phyloP scores from a whole-genome alignment of 2,888 invertebrate genomes.

The Deroplatys truncata region DNA sequence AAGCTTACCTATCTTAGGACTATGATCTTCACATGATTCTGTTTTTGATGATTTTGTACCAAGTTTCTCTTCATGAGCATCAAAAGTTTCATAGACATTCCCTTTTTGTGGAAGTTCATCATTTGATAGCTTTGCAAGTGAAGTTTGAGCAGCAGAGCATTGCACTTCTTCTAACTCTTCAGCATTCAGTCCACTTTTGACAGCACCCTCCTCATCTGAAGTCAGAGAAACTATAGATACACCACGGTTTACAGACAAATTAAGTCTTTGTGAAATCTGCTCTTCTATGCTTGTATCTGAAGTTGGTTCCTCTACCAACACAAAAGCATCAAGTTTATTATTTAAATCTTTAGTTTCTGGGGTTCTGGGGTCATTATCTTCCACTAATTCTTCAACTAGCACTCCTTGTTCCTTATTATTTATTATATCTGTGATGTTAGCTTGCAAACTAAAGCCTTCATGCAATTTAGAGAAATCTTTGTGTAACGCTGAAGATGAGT shows the following conservation, averaged over 20 bases:
- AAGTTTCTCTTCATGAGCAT: neutral
- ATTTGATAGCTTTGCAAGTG: neutral
- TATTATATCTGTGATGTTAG: neutral
- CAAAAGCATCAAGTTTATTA: constrained; percentile 37
- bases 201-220: constrained; percentile 55
- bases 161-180: neutral
- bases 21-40: neutral
- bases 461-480: neutral
- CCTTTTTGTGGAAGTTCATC: neutral
- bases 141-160: neutral
- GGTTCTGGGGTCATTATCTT: neutral
- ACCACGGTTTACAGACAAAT: constrained; percentile 47
- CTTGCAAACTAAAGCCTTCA: neutral
- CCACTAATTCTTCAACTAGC: constrained; percentile 23
- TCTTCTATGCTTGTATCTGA: constrained; percentile 42
- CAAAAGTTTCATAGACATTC: neutral
- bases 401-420: neutral
- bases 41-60: neutral
- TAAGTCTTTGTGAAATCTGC: constrained; percentile 15
- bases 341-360: constrained; percentile 3
- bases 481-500: neutral
- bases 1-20: constrained; percentile 39
- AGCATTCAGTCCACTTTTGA: neutral
- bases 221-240: constrained; percentile 60
- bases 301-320: constrained; percentile 50